Base-by-base conservation (phyloP, 2,113 vertebrate species). In the Cervus canadensis region DNA sequence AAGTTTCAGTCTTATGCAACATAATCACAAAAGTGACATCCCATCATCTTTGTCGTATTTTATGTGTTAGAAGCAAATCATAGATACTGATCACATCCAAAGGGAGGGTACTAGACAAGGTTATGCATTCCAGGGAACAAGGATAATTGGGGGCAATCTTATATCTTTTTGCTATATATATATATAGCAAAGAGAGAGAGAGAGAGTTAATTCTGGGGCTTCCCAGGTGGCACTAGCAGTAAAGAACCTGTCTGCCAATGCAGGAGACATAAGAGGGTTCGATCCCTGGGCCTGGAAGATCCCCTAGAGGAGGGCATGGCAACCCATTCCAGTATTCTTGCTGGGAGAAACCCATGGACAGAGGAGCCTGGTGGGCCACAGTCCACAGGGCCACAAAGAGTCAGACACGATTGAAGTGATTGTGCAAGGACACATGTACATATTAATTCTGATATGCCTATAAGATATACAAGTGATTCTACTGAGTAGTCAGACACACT, bases 341-440 rank as follows among this genome's bases (percentile, higher is more conserved):
- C 71, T 43, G 5, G 36, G 71, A 76, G 71, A 76, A 76, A 43
- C 23, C 12, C 36, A 26, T 43, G 23, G 23, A 43, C 71, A 76
- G 71, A 43, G 23, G 23, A 43, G 21, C 3, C 36, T 26, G 71
- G 21, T 7, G 71, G 36, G 3, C 36, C 36, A 74, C 67, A 40
- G 36, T 74, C 19, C 19, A 74, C 71, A 76, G 71, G 21, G 36
- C 36, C 71, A 76, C 36, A 76, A 43, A 74, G 23, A 43, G 23
- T 26, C 28, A 0, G 0, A 26, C 71, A 76, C 0, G 12, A 76
- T 6, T 43, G 23, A 76, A 40, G 36, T 26, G 71, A 76, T 2
- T 40, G 3, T 1, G 0, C 6, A 56, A 13, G 30, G 14, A 36
- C 30, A 33, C 4, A 21, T 28, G 26, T 25, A 26, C 15, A 28